Evolutionary conservation across 1,140 invertebrate species (phyloP).

Genomic region (Lucilia cuprina): DNA sequence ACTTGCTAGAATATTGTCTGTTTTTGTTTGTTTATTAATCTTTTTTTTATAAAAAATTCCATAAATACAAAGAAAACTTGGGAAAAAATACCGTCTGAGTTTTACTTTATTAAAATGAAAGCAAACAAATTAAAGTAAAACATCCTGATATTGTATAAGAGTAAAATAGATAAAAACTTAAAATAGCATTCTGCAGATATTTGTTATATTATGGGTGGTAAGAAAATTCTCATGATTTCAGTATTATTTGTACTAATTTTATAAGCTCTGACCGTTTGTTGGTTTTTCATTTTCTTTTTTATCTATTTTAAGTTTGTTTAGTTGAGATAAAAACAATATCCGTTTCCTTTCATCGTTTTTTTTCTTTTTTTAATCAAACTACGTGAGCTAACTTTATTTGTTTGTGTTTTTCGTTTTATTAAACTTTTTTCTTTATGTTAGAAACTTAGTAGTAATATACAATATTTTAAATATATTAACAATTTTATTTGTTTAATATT

Average conservation of each 20-base stretch:
- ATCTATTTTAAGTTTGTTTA: background rate
- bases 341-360: conserved; percentile 24
- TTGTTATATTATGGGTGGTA: background rate
- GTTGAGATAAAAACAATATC: conserved; percentile 31
- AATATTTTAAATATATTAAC: background rate
- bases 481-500: background rate
- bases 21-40: background rate
- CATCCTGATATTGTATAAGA: background rate
- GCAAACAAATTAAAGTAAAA: background rate
- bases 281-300: background rate
- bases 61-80: background rate
- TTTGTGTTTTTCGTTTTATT: background rate
- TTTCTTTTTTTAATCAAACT: background rate
- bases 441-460: background rate
- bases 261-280: conserved; percentile 1
- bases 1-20: too few relatives aligned
- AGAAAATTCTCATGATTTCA: background rate
- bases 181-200: background rate
- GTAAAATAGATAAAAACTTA: too few relatives aligned
- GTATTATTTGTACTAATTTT: conserved; percentile 25
- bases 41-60: background rate
- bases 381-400: conserved; percentile 26
- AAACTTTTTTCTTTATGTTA: background rate
- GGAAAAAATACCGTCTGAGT: background rate
- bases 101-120: background rate